A percentile compares a stretch with the other conserved stretches of the same genome.
Evolutionary conservation across 2,113 vertebrate species (phyloP).

Genomic region (Mobula hypostoma): DNA sequence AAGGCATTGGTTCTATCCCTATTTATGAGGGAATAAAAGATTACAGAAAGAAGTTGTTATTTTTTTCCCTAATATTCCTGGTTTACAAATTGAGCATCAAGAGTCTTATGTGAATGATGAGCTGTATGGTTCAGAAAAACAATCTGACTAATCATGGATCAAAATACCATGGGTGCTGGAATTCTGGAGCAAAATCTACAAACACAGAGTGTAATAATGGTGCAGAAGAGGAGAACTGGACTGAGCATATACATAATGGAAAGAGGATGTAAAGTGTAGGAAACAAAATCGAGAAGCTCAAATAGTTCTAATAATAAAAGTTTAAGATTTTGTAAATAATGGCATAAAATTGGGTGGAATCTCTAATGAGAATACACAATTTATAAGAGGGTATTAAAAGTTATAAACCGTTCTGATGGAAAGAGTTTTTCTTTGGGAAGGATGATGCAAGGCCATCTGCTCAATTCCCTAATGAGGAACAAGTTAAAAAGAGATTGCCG

Average conservation of each 20-base stretch:
- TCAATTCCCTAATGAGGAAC: neutral
- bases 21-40: too few relatives aligned
- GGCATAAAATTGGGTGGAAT: neutral
- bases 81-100: neutral
- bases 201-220: neutral
- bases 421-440: neutral
- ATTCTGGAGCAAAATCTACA: too few relatives aligned
- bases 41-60: neutral
- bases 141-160: neutral
- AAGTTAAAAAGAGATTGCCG: neutral
- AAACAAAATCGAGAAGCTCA: neutral
- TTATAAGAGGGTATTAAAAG: neutral
- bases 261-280: neutral
- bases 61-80: neutral
- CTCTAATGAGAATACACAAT: neutral
- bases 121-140: neutral
- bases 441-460: neutral
- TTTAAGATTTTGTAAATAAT: neutral
- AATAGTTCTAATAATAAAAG: neutral
- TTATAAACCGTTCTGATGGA: neutral
- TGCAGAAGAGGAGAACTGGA: neutral
- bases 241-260: neutral
- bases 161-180: too few relatives aligned
- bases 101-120: neutral
- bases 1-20: neutral